Percentiles rank a stretch among this genome's conserved stretches.
These are phyloP conservation scores for Scleropages formosus DNA, from an alignment of 2,797 vertebrate species.

Conservation along the genomic window DNA sequence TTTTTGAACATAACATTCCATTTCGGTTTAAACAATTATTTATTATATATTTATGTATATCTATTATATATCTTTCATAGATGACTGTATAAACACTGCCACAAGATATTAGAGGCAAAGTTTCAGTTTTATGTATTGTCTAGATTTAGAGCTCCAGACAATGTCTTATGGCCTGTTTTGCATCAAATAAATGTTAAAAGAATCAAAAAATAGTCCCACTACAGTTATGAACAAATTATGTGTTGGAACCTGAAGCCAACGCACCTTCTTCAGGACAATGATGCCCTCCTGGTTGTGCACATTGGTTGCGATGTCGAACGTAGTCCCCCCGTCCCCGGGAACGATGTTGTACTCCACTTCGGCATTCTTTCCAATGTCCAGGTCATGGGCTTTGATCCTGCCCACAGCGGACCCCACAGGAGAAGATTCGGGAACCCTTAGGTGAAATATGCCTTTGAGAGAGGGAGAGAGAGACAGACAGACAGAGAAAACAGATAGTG, in stretches of 20 bases:
- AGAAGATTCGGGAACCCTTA: constrained; percentile 91
- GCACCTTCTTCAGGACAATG: constrained; percentile 88
- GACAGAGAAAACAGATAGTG: not conserved
- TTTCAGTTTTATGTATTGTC: no score
- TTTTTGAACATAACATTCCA: not conserved
- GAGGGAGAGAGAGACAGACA: not conserved
- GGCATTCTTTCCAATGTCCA: constrained; percentile 90
- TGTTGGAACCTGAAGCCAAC: not conserved
- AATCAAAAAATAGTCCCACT: no score
- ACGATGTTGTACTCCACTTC: constrained; percentile 97
- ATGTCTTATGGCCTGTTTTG: no score
- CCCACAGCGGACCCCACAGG: constrained; percentile 84
- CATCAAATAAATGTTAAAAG: not conserved
- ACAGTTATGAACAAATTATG: no score
- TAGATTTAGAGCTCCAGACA: no score
- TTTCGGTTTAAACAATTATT: no score
- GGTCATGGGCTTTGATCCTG: constrained; percentile 93
- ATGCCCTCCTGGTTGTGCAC: constrained; percentile 92
- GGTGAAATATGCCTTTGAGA: constrained; percentile 87
- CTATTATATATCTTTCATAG: not conserved
- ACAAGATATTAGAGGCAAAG: no score
- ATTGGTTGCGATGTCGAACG: constrained; percentile 93
- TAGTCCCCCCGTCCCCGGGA: constrained; percentile 89
- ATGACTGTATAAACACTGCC: not conserved
- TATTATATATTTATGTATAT: no score